Base-by-base conservation (phyloP, 1,140 invertebrate genomes). In the Aphelinus atriplicis region DNA sequence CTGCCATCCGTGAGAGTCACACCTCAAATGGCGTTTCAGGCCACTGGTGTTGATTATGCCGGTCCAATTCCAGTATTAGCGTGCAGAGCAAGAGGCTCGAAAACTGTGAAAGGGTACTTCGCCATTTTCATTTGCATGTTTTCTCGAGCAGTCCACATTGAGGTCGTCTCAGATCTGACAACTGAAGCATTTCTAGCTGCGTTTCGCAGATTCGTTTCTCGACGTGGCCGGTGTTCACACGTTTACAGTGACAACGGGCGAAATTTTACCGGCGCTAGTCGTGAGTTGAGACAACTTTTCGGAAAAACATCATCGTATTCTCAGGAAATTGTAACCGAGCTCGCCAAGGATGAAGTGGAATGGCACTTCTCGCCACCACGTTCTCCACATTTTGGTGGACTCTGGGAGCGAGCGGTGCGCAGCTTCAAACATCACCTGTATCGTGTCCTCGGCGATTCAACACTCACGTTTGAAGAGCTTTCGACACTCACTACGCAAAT, bases 141-240 rank as follows among this genome's bases (percentile, higher is more conserved):
- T 2, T 78, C 78, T 0, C 78, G 79, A 42, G 83, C 81, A 9
- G 56, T 81, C 2, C 84, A 83, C 71, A 58, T 83, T 9, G 81
- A 84, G 72, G 75, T 80, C 0, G 80, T 80, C 1, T 73, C 73
- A 7, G 77, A 81, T 26, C 63, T 81, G 9, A 71, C 78, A 2
- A 75, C 78, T 3, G 62, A 69, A 9, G 68, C 74, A 9, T 81
- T 84, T 69, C 43, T 83, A 45, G 75, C 61, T 2, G 76, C 77
- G 1, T 56, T 83, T 7, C 43, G 43, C 0, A 42, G 61, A 7
- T 63, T 63, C 7, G n/a, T 47, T 48, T 74, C 76, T 61, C 69
- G 75, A 2, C 67, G 67, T 4, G 75, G 75, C 1, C 10, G 71
- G 3, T 58, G 48, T 9, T n/a, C 10, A 9, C 10, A 48, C 0